phyloP scores from a whole-genome alignment of 2,888 invertebrate species.

The Drosophila macrospina region DNA sequence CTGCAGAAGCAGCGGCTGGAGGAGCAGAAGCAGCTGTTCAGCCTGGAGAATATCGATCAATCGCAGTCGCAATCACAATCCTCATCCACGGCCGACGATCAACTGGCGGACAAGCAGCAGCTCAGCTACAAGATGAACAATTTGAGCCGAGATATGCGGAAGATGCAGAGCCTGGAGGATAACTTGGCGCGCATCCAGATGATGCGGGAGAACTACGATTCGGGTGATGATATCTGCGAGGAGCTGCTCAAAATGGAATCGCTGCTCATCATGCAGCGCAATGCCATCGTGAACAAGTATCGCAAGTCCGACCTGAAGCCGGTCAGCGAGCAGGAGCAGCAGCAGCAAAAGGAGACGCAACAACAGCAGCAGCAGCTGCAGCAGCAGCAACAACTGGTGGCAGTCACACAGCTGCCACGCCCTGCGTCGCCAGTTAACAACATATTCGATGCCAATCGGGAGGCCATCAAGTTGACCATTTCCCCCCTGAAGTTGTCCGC shows the following conservation, averaged over 20 bases:
- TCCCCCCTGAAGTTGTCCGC: slow-evolving; percentile 79
- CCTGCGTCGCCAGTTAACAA: slow-evolving; percentile 67
- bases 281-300: slow-evolving; percentile 83
- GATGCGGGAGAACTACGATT: slow-evolving; percentile 84
- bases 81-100: slow-evolving; percentile 31
- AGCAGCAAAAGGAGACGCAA: slow-evolving; percentile 4
- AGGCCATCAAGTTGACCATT: slow-evolving; percentile 83
- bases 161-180: slow-evolving; percentile 82
- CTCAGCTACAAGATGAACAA: slow-evolving; percentile 63
- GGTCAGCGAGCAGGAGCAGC: background rate
- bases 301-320: slow-evolving; percentile 68
- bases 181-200: slow-evolving; percentile 83
- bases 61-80: slow-evolving; percentile 29
- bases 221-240: slow-evolving; percentile 83
- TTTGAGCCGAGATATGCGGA: slow-evolving; percentile 82
- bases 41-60: slow-evolving; percentile 23
- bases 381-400: slow-evolving; percentile 9
- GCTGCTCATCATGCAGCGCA: slow-evolving; percentile 81
- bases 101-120: slow-evolving; percentile 33
- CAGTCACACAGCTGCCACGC: background rate
- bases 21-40: slow-evolving; percentile 18
- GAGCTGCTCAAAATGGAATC: slow-evolving; percentile 84
- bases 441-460: slow-evolving; percentile 84
- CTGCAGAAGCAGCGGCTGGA: slow-evolving; percentile 10
- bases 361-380: slow-evolving; percentile 4